A percentile compares a stretch with the other conserved stretches of the same genome.
Conservation (phyloP, 1,140 invertebrate genomes). For the Philopotamus ludificatus region DNA sequence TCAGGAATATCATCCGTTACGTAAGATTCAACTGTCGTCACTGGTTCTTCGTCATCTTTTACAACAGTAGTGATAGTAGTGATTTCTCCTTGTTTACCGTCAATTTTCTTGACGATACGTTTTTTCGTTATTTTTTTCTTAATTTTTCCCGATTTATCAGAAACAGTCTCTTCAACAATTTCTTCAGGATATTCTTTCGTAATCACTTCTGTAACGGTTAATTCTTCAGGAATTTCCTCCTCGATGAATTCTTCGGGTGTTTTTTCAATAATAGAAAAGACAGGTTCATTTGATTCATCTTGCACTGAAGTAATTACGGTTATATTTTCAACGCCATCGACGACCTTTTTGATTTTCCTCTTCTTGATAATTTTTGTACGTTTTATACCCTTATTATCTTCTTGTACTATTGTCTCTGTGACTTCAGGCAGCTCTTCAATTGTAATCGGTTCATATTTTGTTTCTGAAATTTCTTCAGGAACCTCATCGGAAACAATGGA, state of each 20-base stretch:
- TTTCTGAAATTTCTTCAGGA: not conserved
- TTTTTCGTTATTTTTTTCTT: conserved; percentile 34
- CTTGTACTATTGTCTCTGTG: conserved; percentile 4
- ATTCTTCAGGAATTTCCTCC: too few species aligned
- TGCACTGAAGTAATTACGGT: conserved; percentile 50
- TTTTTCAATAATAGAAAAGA: conserved; percentile 32
- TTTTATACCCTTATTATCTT: conserved; percentile 36
- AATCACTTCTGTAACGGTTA: too few species aligned
- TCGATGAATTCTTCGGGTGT: conserved; percentile 32
- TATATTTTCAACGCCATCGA: conserved; percentile 48
- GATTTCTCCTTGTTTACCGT: conserved; percentile 28
- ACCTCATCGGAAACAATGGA: conserved; percentile 28
- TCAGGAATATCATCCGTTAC: conserved; percentile 33
- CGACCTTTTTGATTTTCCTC: conserved; percentile 44
- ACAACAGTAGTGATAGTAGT: conserved; percentile 43
- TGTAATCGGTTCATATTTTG: conserved; percentile 4
- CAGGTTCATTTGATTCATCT: conserved; percentile 45
- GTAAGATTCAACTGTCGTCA: conserved; percentile 30
- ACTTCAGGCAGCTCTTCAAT: conserved; percentile 32
- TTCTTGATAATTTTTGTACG: conserved; percentile 43
- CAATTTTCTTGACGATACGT: conserved; percentile 33
- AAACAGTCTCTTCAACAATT: conserved; percentile 22
- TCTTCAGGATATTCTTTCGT: conserved; percentile 51
- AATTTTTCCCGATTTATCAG: conserved; percentile 38
- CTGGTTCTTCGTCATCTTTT: conserved; percentile 38